Conservation (phyloP, 2,113 vertebrate species). For the Gambusia holbrooki region DNA sequence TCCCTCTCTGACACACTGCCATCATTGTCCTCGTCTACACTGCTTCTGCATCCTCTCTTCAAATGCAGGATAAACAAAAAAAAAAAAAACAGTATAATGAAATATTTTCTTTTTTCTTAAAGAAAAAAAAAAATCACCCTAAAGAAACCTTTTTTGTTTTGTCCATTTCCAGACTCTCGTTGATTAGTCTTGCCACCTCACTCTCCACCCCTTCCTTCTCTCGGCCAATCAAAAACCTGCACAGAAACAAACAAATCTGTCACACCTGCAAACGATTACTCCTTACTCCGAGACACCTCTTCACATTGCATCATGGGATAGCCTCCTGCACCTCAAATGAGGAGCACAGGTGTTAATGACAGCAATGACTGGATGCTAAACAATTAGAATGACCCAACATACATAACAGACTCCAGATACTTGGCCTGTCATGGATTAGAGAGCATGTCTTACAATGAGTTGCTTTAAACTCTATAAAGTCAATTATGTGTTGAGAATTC, state of each 20-base stretch:
- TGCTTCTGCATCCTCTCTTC: constrained; percentile 23
- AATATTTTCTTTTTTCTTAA: no score
- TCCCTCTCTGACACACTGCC: constrained; percentile 32
- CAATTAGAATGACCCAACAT: background rate
- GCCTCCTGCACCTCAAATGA: background rate
- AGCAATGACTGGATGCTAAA: background rate
- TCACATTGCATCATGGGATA: background rate
- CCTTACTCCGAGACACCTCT: background rate
- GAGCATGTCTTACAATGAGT: background rate
- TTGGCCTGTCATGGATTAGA: background rate
- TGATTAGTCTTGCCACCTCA: constrained; percentile 90
- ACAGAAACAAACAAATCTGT: background rate
- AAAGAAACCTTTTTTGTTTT: constrained; percentile 59
- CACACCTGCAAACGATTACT: constrained; percentile 1
- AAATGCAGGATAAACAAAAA: background rate
- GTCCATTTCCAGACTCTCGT: constrained; percentile 90
- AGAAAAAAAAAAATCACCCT: no score
- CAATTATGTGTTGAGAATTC: background rate
- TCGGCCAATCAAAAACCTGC: constrained; percentile 83
- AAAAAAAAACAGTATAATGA: no score
- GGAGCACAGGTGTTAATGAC: background rate
- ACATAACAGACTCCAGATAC: no score
- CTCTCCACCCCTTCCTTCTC: constrained; percentile 90
- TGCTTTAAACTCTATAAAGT: background rate
- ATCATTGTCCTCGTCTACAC: constrained; percentile 22